Conservation (phyloP, 2,797 vertebrate genomes). For the Nyctibius grandis region DNA sequence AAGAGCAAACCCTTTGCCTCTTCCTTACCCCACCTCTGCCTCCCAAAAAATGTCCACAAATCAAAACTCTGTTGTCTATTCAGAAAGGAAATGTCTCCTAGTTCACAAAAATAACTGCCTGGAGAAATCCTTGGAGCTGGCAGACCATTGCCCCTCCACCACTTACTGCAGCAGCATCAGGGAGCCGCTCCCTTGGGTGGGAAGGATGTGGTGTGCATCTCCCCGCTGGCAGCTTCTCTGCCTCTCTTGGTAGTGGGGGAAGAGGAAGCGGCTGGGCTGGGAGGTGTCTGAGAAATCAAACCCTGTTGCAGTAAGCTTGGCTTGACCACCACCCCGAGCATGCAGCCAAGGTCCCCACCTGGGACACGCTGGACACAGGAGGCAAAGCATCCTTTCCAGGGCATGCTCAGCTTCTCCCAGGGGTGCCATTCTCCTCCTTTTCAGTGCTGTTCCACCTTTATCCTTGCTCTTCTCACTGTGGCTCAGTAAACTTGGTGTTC, state of each 20-base stretch:
- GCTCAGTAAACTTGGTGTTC: not conserved
- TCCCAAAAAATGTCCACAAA: not conserved
- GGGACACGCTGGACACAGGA: accelerated
- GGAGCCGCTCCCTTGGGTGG: not conserved
- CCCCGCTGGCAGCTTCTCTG: not conserved
- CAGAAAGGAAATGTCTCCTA: not conserved
- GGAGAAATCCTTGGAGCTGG: not conserved
- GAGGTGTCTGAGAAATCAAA: not conserved
- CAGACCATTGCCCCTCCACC: accelerated
- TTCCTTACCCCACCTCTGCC: no score
- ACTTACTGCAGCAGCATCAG: not conserved
- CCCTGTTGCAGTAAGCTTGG: not conserved
- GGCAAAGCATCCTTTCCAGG: not conserved
- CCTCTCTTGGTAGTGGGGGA: not conserved
- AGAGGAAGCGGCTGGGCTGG: not conserved
- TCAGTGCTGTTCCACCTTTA: not conserved
- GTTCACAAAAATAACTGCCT: not conserved
- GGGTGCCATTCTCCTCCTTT: not conserved
- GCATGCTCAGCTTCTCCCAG: not conserved
- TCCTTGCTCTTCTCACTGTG: not conserved
- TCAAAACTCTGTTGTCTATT: not conserved
- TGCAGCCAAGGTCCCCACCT: accelerated
- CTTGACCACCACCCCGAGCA: accelerated
- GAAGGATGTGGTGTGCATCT: not conserved
- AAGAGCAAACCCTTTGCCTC: not conserved